These are phyloP conservation scores for Colletes latitarsis DNA, from an alignment of 1,140 invertebrate genomes.

Conservation along the genomic window DNA sequence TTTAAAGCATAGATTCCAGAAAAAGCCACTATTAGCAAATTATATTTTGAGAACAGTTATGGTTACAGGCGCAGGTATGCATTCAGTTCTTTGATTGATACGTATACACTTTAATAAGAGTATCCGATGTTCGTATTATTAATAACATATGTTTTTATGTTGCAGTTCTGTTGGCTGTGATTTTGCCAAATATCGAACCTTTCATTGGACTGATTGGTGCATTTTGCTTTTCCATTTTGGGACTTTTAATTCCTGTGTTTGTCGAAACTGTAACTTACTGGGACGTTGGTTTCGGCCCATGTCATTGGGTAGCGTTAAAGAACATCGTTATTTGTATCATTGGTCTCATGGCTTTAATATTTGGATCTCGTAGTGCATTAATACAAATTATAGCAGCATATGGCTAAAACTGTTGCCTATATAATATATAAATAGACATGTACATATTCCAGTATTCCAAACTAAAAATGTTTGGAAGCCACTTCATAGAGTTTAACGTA, in stretches of 20 bases:
- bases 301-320: slow-evolving; percentile 89
- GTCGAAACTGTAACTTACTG: slow-evolving; percentile 92
- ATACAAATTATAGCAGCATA: slow-evolving; percentile 83
- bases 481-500: slow-evolving; percentile 15
- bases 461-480: slow-evolving; percentile 3
- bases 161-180: slow-evolving; percentile 90
- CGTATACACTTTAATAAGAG: background rate
- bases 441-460: slow-evolving; percentile 37
- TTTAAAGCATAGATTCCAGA: slow-evolving; percentile 87
- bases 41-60: slow-evolving; percentile 87
- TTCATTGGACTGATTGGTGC: slow-evolving; percentile 97
- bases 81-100: slow-evolving; percentile 13
- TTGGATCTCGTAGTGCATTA: slow-evolving; percentile 90
- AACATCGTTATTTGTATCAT: slow-evolving; percentile 88
- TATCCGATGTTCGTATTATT: background rate
- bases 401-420: slow-evolving; percentile 24
- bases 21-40: slow-evolving; percentile 87
- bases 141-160: slow-evolving; percentile 55
- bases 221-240: slow-evolving; percentile 95
- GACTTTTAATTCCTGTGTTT: slow-evolving; percentile 94
- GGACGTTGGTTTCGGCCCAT: slow-evolving; percentile 87
- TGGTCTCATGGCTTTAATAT: slow-evolving; percentile 88
- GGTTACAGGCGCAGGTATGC: slow-evolving; percentile 84
- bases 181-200: slow-evolving; percentile 93
- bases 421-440: background rate